Base-by-base conservation (phyloP, 1,140 invertebrate species). In the Schlechtendalia chinensis region DNA sequence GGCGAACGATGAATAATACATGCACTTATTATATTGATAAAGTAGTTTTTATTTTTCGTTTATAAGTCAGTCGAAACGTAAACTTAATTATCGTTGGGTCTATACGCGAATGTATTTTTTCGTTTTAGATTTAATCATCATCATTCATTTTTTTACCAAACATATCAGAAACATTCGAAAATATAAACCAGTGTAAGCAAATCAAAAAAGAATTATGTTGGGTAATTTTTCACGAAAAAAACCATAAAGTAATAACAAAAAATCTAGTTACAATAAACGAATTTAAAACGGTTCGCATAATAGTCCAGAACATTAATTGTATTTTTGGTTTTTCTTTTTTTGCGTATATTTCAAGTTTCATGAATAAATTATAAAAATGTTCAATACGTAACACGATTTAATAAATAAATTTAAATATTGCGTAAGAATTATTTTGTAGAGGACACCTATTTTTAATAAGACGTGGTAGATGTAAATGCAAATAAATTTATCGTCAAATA, bases 1-100 rank as follows among this genome's bases (percentile, higher is more conserved):
- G 47, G 10, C 50, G 6, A 50, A 27, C 45, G 53, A 54, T 72
- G 69, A 54, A 72, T 54, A 72, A 71, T 71, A 71, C 67, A 53
- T 71, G 50, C 67, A 29, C 27, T 24, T 29, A 22, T 53, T 54
- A 24, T 29, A 22, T 53, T 54, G 50, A 72, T 29, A n/a, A 24
- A 29, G 16, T 19, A 5, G 27, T 17, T 53, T 45, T 54, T n/a
- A 29, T 72, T 53, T 71, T 72, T 72, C 24, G 17, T 54, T 72
- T 5, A 39, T 72, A 72, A 16, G 16, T 72, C 12, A 24, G 19
- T 72, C 29, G n/a, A 29, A 72, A 54, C 12, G 32, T 1, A 32
- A 67, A 69, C 8, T 24, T 17, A 24, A 12, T 24, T 69, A 22
- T 17, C 14, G 12, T 14, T 6, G 16, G 32, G 11, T 24, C 22